Conservation (phyloP, 2,888 invertebrate genomes). For the Agonopterix heracliana region DNA sequence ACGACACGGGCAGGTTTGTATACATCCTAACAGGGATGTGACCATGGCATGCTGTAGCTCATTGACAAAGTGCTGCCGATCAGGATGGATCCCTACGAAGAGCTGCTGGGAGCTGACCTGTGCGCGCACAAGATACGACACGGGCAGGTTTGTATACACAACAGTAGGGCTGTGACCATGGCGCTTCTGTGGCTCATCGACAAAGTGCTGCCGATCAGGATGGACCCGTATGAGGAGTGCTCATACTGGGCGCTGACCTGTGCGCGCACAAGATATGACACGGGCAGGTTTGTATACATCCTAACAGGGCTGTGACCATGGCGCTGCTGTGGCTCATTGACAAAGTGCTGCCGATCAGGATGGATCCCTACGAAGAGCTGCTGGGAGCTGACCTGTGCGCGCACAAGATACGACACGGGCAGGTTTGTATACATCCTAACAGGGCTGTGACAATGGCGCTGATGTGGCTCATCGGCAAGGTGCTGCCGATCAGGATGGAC, state of each 20-base stretch:
- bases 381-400: slow-evolving; percentile 93
- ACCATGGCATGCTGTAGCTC: slow-evolving; percentile 86
- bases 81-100: slow-evolving; percentile 90
- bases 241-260: slow-evolving; percentile 92
- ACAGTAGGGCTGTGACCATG: slow-evolving; percentile 78
- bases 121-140: slow-evolving; percentile 91
- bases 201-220: slow-evolving; percentile 86
- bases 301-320: slow-evolving; percentile 85
- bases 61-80: slow-evolving; percentile 88
- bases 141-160: slow-evolving; percentile 64
- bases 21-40: slow-evolving; percentile 38
- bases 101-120: slow-evolving; percentile 91
- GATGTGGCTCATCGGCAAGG: slow-evolving; percentile 85
- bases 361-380: slow-evolving; percentile 90
- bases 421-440: slow-evolving; percentile 56
- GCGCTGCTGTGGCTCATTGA: slow-evolving; percentile 86
- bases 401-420: slow-evolving; percentile 85
- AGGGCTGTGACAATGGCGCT: slow-evolving; percentile 79
- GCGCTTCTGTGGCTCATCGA: slow-evolving; percentile 86
- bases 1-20: slow-evolving; percentile 79
- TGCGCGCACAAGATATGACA: slow-evolving; percentile 91
- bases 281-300: slow-evolving; percentile 64
- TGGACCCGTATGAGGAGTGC: slow-evolving; percentile 90
- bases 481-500: slow-evolving; percentile 90
- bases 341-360: slow-evolving; percentile 86